These are phyloP conservation scores for Petrophora chlorosata DNA, from an alignment of 2,888 invertebrate species.

Conservation along the genomic window DNA sequence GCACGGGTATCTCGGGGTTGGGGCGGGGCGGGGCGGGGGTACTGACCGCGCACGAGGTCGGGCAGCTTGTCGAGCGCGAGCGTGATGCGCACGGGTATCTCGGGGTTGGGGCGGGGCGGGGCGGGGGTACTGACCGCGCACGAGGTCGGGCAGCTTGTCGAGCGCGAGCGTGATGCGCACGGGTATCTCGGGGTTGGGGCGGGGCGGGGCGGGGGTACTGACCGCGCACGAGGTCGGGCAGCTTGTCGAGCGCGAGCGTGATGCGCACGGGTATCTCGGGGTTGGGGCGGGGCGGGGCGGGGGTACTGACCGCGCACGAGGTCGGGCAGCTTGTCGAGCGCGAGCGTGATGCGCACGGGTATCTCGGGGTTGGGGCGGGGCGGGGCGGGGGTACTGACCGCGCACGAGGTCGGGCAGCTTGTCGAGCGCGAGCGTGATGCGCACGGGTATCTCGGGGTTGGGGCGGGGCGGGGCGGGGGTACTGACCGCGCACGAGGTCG, in stretches of 20 bases:
- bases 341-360: slow-evolving; percentile 91
- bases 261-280: slow-evolving; percentile 94
- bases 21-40: slow-evolving; percentile 61
- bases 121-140: too few species aligned
- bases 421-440: slow-evolving; percentile 91
- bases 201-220: slow-evolving; percentile 45
- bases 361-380: slow-evolving; percentile 93
- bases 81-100: slow-evolving; percentile 93
- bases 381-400: too few species aligned
- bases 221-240: slow-evolving; percentile 92
- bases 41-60: slow-evolving; percentile 91
- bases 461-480: slow-evolving; percentile 61
- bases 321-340: slow-evolving; percentile 91
- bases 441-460: slow-evolving; percentile 94
- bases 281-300: too few species aligned
- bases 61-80: slow-evolving; percentile 91
- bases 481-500: slow-evolving; percentile 91
- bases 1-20: slow-evolving; percentile 94
- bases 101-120: too few species aligned
- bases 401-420: slow-evolving; percentile 92
- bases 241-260: slow-evolving; percentile 90
- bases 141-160: slow-evolving; percentile 91
- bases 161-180: slow-evolving; percentile 91
- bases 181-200: slow-evolving; percentile 93
- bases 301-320: slow-evolving; percentile 92